Percentiles rank a stretch among this genome's conserved stretches.
Evolutionary conservation across 1,140 invertebrate genomes (phyloP).

Genomic region (Drosophila leontia): DNA sequence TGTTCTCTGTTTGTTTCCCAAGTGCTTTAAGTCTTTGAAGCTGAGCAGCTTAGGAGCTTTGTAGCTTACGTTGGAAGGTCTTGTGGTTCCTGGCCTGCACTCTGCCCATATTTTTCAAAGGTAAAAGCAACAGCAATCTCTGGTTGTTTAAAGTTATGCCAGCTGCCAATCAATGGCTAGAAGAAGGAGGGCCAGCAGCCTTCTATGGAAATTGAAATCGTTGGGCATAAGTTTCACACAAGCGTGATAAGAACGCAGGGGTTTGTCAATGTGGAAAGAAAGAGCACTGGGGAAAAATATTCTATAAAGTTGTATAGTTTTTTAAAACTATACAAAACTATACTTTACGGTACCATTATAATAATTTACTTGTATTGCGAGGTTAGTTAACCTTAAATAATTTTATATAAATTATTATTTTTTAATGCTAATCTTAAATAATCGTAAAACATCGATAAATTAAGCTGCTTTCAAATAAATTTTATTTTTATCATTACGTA

Average conservation of each 20-base stretch:
- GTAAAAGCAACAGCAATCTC: conserved; percentile 39
- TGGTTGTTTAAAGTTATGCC: conserved; percentile 35
- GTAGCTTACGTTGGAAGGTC: conserved; percentile 41
- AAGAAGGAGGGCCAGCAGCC: neutral
- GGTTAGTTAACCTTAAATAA: no score
- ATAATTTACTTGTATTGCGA: no score
- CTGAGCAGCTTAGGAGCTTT: conserved; percentile 63
- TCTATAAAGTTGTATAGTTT: neutral
- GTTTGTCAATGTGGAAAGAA: conserved; percentile 7
- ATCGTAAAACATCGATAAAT: no score
- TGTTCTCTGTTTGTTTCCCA: conserved; percentile 8
- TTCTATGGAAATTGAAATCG: conserved; percentile 59
- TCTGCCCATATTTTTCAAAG: conserved; percentile 53
- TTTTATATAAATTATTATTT: no score
- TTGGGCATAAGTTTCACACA: conserved; percentile 50
- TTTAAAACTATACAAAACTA: no score
- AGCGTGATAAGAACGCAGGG: conserved; percentile 53
- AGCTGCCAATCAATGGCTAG: conserved; percentile 41
- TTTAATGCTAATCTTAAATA: no score
- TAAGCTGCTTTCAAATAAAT: no score
- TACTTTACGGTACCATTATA: no score
- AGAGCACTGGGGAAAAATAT: neutral
- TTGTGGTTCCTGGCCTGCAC: conserved; percentile 19
- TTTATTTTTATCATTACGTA: no score
- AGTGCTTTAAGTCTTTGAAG: conserved; percentile 59